Conservation (phyloP, 2,888 invertebrate genomes). For the Mamestra brassicae region DNA sequence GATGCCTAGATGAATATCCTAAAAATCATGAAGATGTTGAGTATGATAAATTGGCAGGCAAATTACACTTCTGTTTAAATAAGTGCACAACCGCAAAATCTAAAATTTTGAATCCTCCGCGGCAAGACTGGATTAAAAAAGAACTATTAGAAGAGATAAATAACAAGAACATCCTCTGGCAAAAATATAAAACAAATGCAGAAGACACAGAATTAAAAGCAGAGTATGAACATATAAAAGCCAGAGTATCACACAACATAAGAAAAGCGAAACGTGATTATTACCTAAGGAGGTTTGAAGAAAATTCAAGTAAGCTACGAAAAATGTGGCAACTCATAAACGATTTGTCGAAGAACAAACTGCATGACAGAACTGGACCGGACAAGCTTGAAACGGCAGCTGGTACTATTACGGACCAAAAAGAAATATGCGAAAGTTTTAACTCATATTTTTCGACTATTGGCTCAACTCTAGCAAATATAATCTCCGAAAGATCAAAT, state of each 20-base stretch:
- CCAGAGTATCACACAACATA: background rate
- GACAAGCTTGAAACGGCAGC: too few relatives aligned
- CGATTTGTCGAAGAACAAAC: too few relatives aligned
- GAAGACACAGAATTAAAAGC: background rate
- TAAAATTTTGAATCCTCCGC: background rate
- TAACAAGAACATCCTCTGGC: conserved; percentile 4
- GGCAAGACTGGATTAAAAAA: background rate
- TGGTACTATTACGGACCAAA: too few relatives aligned
- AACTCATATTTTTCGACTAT: too few relatives aligned
- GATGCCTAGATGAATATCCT: background rate
- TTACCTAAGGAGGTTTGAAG: too few relatives aligned
- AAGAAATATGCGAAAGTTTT: too few relatives aligned
- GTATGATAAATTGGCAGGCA: background rate
- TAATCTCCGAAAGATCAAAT: too few relatives aligned
- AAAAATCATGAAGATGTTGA: background rate
- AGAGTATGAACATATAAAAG: background rate
- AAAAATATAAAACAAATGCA: background rate
- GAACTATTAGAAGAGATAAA: conserved; percentile 1
- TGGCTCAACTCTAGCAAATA: too few relatives aligned
- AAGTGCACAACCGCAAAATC: background rate
- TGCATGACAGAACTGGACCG: too few relatives aligned
- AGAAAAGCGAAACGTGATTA: background rate
- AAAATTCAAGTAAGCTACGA: too few relatives aligned
- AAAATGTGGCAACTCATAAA: too few relatives aligned
- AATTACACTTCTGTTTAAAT: background rate